phyloP scores from a whole-genome alignment of 2,113 vertebrate genomes.

The Climacteris rufus region DNA sequence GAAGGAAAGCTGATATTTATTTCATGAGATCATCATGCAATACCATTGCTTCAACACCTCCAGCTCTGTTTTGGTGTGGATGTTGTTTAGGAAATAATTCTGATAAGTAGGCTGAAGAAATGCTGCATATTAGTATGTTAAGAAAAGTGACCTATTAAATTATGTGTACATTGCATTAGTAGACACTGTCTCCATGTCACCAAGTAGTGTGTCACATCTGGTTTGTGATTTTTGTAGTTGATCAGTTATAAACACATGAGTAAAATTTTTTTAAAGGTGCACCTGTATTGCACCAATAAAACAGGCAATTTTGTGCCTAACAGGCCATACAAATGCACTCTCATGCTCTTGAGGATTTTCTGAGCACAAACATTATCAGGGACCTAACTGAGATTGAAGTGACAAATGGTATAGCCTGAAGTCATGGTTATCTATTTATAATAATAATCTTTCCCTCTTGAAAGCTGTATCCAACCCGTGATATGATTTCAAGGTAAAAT shows the following conservation, averaged over 20 bases:
- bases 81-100: not conserved
- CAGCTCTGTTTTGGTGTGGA: not conserved
- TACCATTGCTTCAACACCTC: not conserved
- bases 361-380: constrained; percentile 17
- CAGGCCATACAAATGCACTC: constrained; percentile 31
- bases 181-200: not conserved
- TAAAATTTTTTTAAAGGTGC: constrained; percentile 23
- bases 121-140: not conserved
- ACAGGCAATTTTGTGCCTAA: constrained; percentile 26
- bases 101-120: not conserved
- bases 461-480: not conserved
- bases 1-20: not conserved
- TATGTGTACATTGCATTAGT: not conserved
- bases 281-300: constrained; percentile 34
- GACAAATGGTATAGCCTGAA: constrained; percentile 23
- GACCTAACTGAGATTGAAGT: constrained; percentile 2
- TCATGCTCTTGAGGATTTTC: constrained; percentile 29
- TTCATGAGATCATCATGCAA: not conserved
- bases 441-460: constrained; percentile 11
- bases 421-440: constrained; percentile 14
- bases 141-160: not conserved
- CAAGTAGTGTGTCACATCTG: not conserved
- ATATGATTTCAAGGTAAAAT: constrained; percentile 26
- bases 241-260: constrained; percentile 10
- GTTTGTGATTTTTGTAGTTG: not conserved